Percentiles rank a stretch among this genome's conserved stretches.
These are phyloP conservation scores for Psittacula derbiana DNA, from an alignment of 2,797 vertebrate genomes.

Conservation along the genomic window DNA sequence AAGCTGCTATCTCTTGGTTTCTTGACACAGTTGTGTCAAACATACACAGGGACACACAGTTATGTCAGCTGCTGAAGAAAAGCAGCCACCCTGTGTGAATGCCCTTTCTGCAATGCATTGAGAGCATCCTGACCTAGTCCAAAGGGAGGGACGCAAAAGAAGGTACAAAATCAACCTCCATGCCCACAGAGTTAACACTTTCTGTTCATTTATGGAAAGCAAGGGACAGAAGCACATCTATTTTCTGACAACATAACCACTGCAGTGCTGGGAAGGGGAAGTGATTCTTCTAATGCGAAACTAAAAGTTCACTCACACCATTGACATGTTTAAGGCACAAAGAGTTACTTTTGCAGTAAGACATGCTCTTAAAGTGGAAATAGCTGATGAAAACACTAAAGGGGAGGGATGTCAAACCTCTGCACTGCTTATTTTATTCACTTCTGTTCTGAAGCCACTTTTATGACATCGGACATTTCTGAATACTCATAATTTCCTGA, in stretches of 20 bases:
- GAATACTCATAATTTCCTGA: neutral
- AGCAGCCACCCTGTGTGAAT: neutral
- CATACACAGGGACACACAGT: fast-evolving
- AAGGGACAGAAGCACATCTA: neutral
- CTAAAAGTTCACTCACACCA: neutral
- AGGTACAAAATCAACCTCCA: neutral
- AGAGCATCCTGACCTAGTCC: neutral
- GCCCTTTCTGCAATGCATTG: neutral
- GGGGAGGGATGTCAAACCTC: neutral
- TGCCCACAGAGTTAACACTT: neutral
- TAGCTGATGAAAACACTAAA: neutral
- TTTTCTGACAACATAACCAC: neutral
- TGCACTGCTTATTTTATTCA: neutral
- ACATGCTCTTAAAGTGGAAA: neutral
- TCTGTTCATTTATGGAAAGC: neutral
- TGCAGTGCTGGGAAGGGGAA: neutral
- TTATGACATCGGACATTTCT: neutral
- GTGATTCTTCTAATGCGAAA: neutral
- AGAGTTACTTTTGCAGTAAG: neutral
- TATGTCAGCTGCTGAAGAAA: neutral
- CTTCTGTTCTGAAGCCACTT: neutral
- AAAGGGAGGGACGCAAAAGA: neutral
- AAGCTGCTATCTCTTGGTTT: neutral
- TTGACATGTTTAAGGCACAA: neutral
- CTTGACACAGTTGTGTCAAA: neutral